Evolutionary conservation across 2,113 vertebrate genomes (phyloP).

Genomic region (Alethe diademata): DNA sequence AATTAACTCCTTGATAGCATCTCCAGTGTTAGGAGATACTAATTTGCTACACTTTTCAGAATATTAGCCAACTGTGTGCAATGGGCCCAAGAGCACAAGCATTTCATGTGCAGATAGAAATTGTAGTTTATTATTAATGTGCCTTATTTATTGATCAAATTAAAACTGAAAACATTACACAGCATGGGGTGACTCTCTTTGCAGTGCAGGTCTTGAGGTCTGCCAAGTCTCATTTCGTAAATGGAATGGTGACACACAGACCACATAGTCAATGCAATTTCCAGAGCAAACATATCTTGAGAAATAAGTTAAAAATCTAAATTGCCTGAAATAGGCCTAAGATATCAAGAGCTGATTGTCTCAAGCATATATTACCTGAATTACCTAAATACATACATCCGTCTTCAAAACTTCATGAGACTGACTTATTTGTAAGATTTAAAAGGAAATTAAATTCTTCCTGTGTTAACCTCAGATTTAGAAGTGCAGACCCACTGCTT

Average conservation of each 20-base stretch:
- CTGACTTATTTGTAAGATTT: background rate
- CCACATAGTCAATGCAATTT: background rate
- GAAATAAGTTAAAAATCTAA: background rate
- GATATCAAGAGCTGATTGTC: background rate
- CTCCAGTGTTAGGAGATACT: background rate
- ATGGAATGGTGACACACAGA: background rate
- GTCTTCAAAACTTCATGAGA: background rate
- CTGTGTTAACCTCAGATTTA: background rate
- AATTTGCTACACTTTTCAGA: background rate
- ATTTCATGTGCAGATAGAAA: background rate
- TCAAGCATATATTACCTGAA: background rate
- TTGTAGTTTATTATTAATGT: background rate
- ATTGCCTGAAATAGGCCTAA: background rate
- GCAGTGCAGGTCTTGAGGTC: background rate
- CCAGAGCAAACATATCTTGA: background rate
- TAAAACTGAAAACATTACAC: background rate
- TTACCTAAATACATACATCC: background rate
- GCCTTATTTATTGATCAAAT: background rate
- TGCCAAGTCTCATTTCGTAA: background rate
- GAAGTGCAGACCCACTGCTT: background rate
- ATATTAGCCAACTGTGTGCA: background rate
- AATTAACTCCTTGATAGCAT: background rate
- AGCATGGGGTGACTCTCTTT: fast-evolving
- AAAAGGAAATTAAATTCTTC: background rate
- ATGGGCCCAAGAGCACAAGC: background rate